phyloP scores from a whole-genome alignment of 2,888 invertebrate species.

The Cancer borealis region DNA sequence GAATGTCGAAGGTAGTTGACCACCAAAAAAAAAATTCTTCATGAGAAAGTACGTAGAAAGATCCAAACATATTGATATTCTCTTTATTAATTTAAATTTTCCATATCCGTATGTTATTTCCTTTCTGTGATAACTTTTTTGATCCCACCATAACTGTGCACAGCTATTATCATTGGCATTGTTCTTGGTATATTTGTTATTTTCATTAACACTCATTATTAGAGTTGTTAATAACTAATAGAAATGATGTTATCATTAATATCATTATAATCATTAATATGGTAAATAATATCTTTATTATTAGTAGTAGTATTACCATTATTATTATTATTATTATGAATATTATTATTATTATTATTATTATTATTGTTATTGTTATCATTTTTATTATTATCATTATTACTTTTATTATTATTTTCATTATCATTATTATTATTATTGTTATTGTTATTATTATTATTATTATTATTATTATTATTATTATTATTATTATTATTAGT shows the following conservation, averaged over 20 bases:
- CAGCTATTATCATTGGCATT: neutral
- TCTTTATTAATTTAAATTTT: no score
- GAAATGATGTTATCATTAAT: neutral
- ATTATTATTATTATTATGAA: neutral
- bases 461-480: neutral
- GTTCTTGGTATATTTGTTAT: neutral
- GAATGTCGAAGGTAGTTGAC: neutral
- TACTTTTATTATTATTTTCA: neutral
- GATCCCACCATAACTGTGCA: neutral
- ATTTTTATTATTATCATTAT: neutral
- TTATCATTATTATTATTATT: no score
- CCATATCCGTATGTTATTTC: no score
- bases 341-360: neutral
- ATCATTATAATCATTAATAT: neutral
- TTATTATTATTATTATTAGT: neutral
- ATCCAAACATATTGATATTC: no score
- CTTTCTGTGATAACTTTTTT: no score
- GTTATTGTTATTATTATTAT: neutral
- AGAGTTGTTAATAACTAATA: neutral
- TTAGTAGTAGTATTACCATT: neutral
- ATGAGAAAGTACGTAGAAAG: no score
- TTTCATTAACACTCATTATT: neutral
- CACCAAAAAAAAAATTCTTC: neutral
- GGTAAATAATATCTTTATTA: neutral
- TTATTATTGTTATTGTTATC: neutral